Evolutionary conservation across 2,797 vertebrate genomes (phyloP), one percentile per base, ranked within the genome.

Genomic region (Sebastes hopkinsi): DNA sequence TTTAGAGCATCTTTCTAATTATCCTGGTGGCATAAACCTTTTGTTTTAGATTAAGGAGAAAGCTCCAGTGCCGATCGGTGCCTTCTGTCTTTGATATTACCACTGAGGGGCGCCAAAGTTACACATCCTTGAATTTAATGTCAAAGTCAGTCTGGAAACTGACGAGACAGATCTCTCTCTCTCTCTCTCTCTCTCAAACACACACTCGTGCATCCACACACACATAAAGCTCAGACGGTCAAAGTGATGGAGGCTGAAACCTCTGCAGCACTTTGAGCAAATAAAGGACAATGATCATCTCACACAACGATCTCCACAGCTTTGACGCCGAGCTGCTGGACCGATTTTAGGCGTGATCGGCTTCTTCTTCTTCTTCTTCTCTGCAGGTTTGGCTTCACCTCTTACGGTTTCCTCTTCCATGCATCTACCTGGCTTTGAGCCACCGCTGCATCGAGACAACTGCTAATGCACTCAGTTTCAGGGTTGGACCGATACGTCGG

Each of bases 391-490:
- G 46, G 65, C 65, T 62, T 66, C n/a, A n/a, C 22, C 66, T 60
- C 62, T 18, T 32, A 69, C 54, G 29, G 38, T 4, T 78, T 62
- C 3, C 32, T n/a, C 65, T 22, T 75, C 56, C 42, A 54, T 66
- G 32, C 12, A 1, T 65, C 42, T 32, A 58, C 50, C 58, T 59
- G 59, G 36, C 27, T 59, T 14, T 1, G 46, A 65, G 55, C 60
- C 72, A 72, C 67, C 59, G 69, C 23, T 59, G 68, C 69, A 77
- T 72, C 60, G 67, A 71, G 22, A 61, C 23, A 75, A 72, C 66
- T 13, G 52, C 72, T 77, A 55, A 68, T 38, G 59, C 76, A 73
- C 85, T 73, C 66, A 67, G 65, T 58, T 62, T 55, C 29, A 62
- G 68, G 66, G 67, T 83, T 46, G 13, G 36, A 78, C 67, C 16